Evolutionary conservation across 2,113 vertebrate genomes (phyloP), one percentile per base, ranked within the genome.

Genomic region (Cynoglossus semilaevis): DNA sequence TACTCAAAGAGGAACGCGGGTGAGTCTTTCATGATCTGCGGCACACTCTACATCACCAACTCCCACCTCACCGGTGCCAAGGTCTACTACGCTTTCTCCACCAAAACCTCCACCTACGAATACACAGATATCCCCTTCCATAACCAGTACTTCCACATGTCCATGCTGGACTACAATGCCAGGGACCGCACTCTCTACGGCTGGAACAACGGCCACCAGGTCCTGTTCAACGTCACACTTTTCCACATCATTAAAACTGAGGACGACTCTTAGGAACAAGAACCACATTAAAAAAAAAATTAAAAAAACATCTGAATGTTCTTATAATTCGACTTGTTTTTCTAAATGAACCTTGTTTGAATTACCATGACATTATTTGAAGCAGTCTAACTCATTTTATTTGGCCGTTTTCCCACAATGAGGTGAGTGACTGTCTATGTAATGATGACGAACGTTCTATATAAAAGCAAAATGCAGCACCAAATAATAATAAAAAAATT

Each of bases 111-210:
- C 80, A 92, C 91, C 0, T 99, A 99, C 0, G 96, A 99, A 83
- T 99, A 99, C 29, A 98, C 92, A 52, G 97, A 99, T 90, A 96
- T 99, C 77, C 97, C 97, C 10, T 98, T 99, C 75, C 97, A 99
- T 67, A 99, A 99, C 70, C 97, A 97, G 70, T 99, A 98, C 83
- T 98, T 98, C 76, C 97, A 99, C 88, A 96, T 99, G 90, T 99
- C 97, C 59, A 99, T 99, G 97, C 85, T 99, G 84, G 97, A 98
- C 88, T 99, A 99, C 89, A 99, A 99, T 19, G 91, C 95, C 59
- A 92, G 95, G 81, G 97, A 99, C 76, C 91, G 94, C 49, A 92
- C 94, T 56, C 93, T 99, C 29, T 99, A 98, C 41, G 97, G 95
- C 70, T 99, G 97, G 97, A 99, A 99, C 89, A 99, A 99, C 0